Evolutionary conservation across 2,888 invertebrate species (phyloP), one percentile per base, ranked within the genome.

Genomic region (Lithophane leautieri): DNA sequence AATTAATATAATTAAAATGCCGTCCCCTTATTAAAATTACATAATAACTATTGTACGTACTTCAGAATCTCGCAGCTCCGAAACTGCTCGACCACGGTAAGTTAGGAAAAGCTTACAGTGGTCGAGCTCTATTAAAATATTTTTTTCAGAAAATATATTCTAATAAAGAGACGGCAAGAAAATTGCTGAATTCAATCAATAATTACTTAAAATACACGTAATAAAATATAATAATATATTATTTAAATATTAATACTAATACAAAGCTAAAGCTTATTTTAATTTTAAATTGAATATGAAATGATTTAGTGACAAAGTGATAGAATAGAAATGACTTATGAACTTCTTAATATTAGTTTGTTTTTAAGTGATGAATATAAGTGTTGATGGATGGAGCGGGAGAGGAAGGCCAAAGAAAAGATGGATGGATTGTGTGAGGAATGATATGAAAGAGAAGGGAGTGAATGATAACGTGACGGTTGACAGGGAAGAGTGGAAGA

Each of bases 231-330:
- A 19, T 63, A 79, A 74, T 81, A 80, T 42, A 80, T 42, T 42
- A 80, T 42, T 77, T 77, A 74, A 58, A 50, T 74, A 72, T 58
- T 47, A 68, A 80, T 80, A 87, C 56, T 47, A 68, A 80, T 80
- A 87, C 56, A 44, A 89, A 82, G 81, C 82, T 74, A 76, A 78
- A 79, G 80, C 81, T 82, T 78, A 70, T 71, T 62, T 63, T 58
- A 70, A 47, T 73, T 71, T 72, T 52, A 76, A 82, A 72, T 58
- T 52, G 4, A 78, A 65, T 79, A 63, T 62, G 14, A 22, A 73
- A 28, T 76, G 60, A 62, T 63, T 73, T 76, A 58, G 74, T 76
- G 76, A 63, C 54, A 19, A 76, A 76, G 63, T 82, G 44, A 75
- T 47, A 25, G 34, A 44, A 81, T 47, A 25, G 22, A 54, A 54